A percentile compares a stretch with the other conserved stretches of the same genome.
These are phyloP conservation scores for Saguinus imperator DNA, from an alignment of 2,113 vertebrate species.

Conservation along the genomic window DNA sequence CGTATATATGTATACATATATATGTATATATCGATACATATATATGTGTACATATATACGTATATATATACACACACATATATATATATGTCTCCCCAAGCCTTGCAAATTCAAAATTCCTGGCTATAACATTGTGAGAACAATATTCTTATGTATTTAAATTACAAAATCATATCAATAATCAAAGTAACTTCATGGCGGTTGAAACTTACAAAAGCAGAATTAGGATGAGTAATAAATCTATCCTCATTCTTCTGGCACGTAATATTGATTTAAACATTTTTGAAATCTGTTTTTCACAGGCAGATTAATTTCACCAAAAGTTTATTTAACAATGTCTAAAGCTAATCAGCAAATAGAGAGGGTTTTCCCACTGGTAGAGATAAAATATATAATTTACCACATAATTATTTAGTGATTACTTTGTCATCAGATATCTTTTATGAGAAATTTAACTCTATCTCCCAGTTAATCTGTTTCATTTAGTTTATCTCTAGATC, in stretches of 20 bases:
- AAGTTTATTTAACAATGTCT: conserved; percentile 67
- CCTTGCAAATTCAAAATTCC: neutral
- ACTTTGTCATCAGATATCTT: conserved; percentile 70
- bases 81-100: neutral
- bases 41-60: neutral
- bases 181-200: neutral
- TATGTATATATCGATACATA: too few species aligned
- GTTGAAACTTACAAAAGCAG: neutral
- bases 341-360: conserved; percentile 64
- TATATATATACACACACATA: too few species aligned
- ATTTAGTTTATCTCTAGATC: conserved; percentile 62
- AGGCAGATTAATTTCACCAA: conserved; percentile 59
- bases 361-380: conserved; percentile 35
- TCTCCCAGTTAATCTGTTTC: conserved; percentile 65
- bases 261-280: neutral
- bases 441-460: conserved; percentile 58
- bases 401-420: conserved; percentile 77
- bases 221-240: conserved; percentile 22
- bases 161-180: neutral
- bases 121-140: neutral
- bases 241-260: neutral
- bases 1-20: neutral
- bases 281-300: conserved; percentile 22
- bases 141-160: neutral
- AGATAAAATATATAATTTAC: conserved; percentile 74